These are phyloP conservation scores for Pseudonaja textilis DNA, from an alignment of 2,113 vertebrate genomes.

Conservation along the genomic window DNA sequence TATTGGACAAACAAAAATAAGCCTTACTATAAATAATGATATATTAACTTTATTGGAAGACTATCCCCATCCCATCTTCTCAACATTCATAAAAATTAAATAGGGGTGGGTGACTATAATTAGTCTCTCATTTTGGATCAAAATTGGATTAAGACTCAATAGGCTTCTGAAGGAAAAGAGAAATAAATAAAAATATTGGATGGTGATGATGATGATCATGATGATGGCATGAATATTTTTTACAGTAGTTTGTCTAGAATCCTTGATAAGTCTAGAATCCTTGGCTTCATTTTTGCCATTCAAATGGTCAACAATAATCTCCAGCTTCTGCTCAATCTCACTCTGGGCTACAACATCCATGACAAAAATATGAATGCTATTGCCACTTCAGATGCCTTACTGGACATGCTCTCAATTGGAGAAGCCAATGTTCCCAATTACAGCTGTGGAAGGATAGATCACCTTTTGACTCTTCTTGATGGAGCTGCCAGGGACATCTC, in stretches of 20 bases:
- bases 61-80: background rate
- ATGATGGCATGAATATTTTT: background rate
- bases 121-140: no score
- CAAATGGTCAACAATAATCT: background rate
- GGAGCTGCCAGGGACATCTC: background rate
- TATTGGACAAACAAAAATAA: background rate
- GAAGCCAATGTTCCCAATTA: background rate
- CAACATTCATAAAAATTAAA: background rate
- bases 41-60: background rate
- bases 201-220: background rate
- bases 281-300: background rate
- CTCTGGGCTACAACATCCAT: background rate
- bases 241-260: background rate
- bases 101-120: background rate
- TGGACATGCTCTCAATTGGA: background rate
- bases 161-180: background rate
- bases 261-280: background rate
- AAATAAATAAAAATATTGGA: background rate
- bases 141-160: background rate
- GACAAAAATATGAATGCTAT: background rate
- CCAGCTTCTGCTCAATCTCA: background rate
- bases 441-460: background rate
- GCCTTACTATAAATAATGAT: background rate
- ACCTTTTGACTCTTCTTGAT: background rate
- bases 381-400: background rate